These are phyloP conservation scores for Otolemur crassicaudatus DNA, from an alignment of 2,797 vertebrate species.

Conservation along the genomic window DNA sequence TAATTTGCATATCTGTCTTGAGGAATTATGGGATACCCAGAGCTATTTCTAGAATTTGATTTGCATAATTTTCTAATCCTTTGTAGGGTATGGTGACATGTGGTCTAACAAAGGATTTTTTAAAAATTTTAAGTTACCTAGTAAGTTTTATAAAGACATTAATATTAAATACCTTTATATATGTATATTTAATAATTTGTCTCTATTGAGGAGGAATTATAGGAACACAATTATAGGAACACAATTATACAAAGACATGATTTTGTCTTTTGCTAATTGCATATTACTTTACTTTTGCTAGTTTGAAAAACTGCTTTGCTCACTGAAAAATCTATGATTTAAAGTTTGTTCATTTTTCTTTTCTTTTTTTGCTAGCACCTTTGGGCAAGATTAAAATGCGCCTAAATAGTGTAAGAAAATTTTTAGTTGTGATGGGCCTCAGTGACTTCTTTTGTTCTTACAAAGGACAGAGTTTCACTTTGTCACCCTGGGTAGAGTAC, in stretches of 20 bases:
- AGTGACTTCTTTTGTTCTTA: not conserved
- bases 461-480: no score
- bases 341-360: not conserved
- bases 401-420: conserved; percentile 38
- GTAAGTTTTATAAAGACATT: conserved; percentile 67
- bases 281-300: not conserved
- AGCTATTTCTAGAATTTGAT: conserved; percentile 79
- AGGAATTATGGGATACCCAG: conserved; percentile 79
- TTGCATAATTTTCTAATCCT: conserved; percentile 81
- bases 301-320: conserved; percentile 45
- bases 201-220: conserved; percentile 55
- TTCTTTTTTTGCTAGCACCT: not conserved
- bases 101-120: conserved; percentile 73
- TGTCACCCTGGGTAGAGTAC: no score
- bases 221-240: conserved; percentile 59
- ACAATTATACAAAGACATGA: conserved; percentile 39
- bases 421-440: not conserved
- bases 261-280: not conserved
- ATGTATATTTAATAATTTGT: conserved; percentile 49
- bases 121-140: conserved; percentile 67
- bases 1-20: conserved; percentile 75
- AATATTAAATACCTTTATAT: conserved; percentile 52
- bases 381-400: conserved; percentile 33
- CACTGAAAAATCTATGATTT: conserved; percentile 42
- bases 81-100: conserved; percentile 62